These are phyloP conservation scores for Pempheris klunzingeri DNA, from an alignment of 2,797 vertebrate species.

Conservation along the genomic window DNA sequence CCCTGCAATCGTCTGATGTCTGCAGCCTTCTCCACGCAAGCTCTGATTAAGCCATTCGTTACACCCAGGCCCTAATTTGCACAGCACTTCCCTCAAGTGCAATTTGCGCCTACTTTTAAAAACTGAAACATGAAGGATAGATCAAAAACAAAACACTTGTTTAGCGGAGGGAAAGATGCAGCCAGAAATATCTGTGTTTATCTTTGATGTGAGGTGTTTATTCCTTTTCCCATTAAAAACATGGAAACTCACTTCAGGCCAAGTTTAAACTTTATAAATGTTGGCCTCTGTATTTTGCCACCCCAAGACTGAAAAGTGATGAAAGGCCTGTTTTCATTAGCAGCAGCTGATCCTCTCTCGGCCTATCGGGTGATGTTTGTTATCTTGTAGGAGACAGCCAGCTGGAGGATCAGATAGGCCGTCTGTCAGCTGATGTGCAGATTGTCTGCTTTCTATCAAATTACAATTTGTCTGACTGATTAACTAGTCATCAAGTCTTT, in stretches of 20 bases:
- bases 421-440: slow-evolving; percentile 42
- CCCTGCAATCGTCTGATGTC: slow-evolving; percentile 44
- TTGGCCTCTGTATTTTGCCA: slow-evolving; percentile 33
- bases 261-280: slow-evolving; percentile 46
- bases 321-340: slow-evolving; percentile 52
- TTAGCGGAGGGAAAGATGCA: slow-evolving; percentile 31
- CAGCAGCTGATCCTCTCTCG: slow-evolving; percentile 25
- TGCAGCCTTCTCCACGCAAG: slow-evolving; percentile 55
- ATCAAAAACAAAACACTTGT: slow-evolving; percentile 52
- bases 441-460: slow-evolving; percentile 27
- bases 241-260: slow-evolving; percentile 31
- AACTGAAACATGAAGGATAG: slow-evolving; percentile 40
- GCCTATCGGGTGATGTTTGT: slow-evolving; percentile 42
- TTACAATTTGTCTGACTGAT: slow-evolving; percentile 25
- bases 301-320: slow-evolving; percentile 28
- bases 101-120: slow-evolving; percentile 51
- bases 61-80: slow-evolving; percentile 63
- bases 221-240: slow-evolving; percentile 37
- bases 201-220: slow-evolving; percentile 53
- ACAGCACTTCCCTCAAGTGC: slow-evolving; percentile 64
- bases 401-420: slow-evolving; percentile 51
- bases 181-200: slow-evolving; percentile 33
- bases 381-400: slow-evolving; percentile 47
- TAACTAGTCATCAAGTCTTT: slow-evolving; percentile 15
- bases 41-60: slow-evolving; percentile 69